Evolutionary conservation across 2,888 invertebrate species (phyloP).

Genomic region (Barypeithes pellucidus): DNA sequence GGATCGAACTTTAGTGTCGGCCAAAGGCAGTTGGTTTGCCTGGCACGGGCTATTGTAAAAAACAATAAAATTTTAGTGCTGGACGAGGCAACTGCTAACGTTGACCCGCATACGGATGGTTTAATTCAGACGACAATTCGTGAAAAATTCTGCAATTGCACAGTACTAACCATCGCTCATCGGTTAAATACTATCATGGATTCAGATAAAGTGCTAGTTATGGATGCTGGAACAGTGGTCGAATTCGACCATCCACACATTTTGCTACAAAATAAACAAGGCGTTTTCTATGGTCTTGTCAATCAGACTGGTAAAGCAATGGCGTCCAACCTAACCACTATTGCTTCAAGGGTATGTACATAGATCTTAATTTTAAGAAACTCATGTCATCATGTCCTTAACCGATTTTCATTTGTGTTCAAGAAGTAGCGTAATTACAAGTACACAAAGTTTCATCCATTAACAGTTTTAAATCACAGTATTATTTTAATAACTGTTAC

Average conservation of each 20-base stretch:
- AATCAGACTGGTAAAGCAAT: constrained; percentile 76
- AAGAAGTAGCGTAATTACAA: no score
- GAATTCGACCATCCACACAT: constrained; percentile 85
- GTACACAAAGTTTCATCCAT: no score
- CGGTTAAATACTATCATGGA: constrained; percentile 90
- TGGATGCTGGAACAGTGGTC: constrained; percentile 82
- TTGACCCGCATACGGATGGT: constrained; percentile 83
- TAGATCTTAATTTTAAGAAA: no score
- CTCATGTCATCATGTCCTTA: no score
- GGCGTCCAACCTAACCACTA: constrained; percentile 56
- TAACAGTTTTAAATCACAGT: no score
- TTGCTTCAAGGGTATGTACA: constrained; percentile 48
- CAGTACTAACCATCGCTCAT: constrained; percentile 88
- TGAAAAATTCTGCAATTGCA: constrained; percentile 81
- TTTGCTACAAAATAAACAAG: constrained; percentile 71
- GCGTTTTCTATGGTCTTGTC: constrained; percentile 71
- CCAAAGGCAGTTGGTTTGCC: constrained; percentile 80
- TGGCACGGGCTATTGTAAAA: constrained; percentile 75
- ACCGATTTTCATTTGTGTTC: no score
- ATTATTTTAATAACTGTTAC: no score
- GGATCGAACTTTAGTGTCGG: constrained; percentile 69
- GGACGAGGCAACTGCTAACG: constrained; percentile 87
- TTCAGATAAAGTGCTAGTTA: constrained; percentile 85
- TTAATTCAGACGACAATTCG: constrained; percentile 85
- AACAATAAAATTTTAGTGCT: constrained; percentile 59